phyloP scores from a whole-genome alignment of 1,140 invertebrate genomes.

The Rhyzopertha dominica region DNA sequence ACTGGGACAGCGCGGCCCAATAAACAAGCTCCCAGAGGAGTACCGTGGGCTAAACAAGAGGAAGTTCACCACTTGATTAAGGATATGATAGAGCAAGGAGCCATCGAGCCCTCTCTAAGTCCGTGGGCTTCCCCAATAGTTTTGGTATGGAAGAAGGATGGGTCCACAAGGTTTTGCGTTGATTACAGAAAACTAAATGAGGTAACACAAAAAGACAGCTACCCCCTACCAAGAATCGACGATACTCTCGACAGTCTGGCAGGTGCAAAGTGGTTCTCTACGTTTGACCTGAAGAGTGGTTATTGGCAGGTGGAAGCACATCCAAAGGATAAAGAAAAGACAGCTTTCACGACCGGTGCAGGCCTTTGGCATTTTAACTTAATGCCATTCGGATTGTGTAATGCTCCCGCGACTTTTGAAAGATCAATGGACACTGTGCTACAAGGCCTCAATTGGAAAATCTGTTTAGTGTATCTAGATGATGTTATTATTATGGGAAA shows the following conservation, averaged over 20 bases:
- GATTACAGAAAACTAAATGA: slow-evolving; percentile 35
- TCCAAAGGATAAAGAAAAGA: too few species aligned
- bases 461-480: slow-evolving; percentile 41
- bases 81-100: slow-evolving; percentile 17
- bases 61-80: slow-evolving; percentile 20
- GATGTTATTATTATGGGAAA: slow-evolving; percentile 39
- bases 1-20: too few species aligned
- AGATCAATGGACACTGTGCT: neutral
- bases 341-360: too few species aligned
- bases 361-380: slow-evolving; percentile 16
- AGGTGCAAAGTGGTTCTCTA: slow-evolving; percentile 36
- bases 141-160: slow-evolving; percentile 17
- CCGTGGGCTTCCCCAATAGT: slow-evolving; percentile 18
- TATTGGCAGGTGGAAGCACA: too few species aligned
- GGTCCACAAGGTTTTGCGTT: slow-evolving; percentile 12
- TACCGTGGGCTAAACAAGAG: slow-evolving; percentile 24
- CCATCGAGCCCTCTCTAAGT: slow-evolving; percentile 8
- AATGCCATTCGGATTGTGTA: slow-evolving; percentile 17
- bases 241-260: slow-evolving; percentile 42
- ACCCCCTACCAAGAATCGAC: slow-evolving; percentile 47
- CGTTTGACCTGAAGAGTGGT: slow-evolving; percentile 44
- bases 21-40: slow-evolving; percentile 23
- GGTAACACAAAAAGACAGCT: slow-evolving; percentile 43
- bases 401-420: slow-evolving; percentile 17
- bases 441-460: too few species aligned